Evolutionary conservation across 2,888 invertebrate species (phyloP).

Genomic region (Bhutanitis thaidina): DNA sequence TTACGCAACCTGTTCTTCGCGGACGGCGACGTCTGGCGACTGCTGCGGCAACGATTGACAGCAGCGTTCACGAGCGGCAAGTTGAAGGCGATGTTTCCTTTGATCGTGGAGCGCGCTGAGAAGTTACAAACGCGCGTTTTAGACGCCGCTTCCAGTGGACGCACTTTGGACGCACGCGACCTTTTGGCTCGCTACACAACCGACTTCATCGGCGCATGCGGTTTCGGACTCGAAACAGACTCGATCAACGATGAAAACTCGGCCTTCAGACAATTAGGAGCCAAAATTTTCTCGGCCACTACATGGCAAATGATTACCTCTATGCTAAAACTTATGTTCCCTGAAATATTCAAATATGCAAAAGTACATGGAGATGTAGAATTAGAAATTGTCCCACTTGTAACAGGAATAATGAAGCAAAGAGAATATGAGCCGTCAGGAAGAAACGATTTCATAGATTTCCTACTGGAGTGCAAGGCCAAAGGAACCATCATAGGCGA

Average conservation of each 20-base stretch:
- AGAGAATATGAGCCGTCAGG: conserved; percentile 28
- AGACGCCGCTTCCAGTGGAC: background rate
- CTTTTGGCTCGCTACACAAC: conserved; percentile 42
- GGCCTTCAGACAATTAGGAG: conserved; percentile 24
- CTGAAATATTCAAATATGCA: conserved; percentile 10
- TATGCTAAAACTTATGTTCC: conserved; percentile 14
- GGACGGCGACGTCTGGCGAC: conserved; percentile 56
- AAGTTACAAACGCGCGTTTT: background rate
- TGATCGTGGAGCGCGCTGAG: conserved; percentile 42
- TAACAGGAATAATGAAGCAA: conserved; percentile 12
- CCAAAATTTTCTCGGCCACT: conserved; percentile 37
- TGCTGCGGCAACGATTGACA: conserved; percentile 56
- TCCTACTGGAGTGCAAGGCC: conserved; percentile 28
- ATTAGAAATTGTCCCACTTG: conserved; percentile 6
- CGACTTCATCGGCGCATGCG: conserved; percentile 30
- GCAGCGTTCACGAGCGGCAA: conserved; percentile 57
- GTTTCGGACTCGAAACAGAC: conserved; percentile 29
- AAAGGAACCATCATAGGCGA: conserved; percentile 26
- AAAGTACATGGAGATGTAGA: conserved; percentile 10
- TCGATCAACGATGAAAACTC: conserved; percentile 27
- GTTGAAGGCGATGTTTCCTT: conserved; percentile 56
- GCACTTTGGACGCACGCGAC: conserved; percentile 30
- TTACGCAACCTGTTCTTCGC: conserved; percentile 51
- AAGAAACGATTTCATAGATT: conserved; percentile 33
- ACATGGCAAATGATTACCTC: conserved; percentile 30